Evolutionary conservation across 2,888 invertebrate species (phyloP), one percentile per base, ranked within the genome.

Genomic region (Tryphoninae sp.): DNA sequence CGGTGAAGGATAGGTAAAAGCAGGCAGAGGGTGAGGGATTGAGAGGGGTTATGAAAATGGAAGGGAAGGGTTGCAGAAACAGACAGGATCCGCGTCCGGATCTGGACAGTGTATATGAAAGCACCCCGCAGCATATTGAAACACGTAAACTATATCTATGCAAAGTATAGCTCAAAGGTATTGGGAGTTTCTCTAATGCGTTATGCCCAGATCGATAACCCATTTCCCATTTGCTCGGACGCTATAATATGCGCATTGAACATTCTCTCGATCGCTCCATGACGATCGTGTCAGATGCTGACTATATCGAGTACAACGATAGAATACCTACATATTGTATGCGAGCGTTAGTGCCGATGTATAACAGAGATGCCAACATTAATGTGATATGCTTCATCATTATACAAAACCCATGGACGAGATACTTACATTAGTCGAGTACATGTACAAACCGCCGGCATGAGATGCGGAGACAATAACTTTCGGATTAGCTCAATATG

Each of bases 141-240:
- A 4, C 58, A 55, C 42, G 69, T 16, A 2, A 13, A 9, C 9
- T 45, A 45, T 45, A 22, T 59, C 11, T 22, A 59, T 23, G 23
- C 6, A 59, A 59, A 11, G 23, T 59, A 22, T 22, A 59, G 59
- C 1, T 19, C 16, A 59, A 59, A 22, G 26, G 72, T 77, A 19
- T 33, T 23, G 26, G 51, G 67, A 45, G 65, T 51, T 58, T 76
- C 67, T 76, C 51, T 58, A 49, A 49, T 75, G 62, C 49, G 55
- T 75, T 75, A 79, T 61, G 67, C 64, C 59, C 58, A 85, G 89
- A 91, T 91, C 91, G 90, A 91, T 91, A 91, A 89, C 89, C 90
- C 87, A 91, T 91, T 90, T 91, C 89, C 89, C 87, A 86, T 84
- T 87, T 86, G 87, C 86, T 88, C 87, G 51, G 42, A 84, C 55